Evolutionary conservation across 2,888 invertebrate species (phyloP), one percentile per base, ranked within the genome.

Genomic region (Archips crataeganus): DNA sequence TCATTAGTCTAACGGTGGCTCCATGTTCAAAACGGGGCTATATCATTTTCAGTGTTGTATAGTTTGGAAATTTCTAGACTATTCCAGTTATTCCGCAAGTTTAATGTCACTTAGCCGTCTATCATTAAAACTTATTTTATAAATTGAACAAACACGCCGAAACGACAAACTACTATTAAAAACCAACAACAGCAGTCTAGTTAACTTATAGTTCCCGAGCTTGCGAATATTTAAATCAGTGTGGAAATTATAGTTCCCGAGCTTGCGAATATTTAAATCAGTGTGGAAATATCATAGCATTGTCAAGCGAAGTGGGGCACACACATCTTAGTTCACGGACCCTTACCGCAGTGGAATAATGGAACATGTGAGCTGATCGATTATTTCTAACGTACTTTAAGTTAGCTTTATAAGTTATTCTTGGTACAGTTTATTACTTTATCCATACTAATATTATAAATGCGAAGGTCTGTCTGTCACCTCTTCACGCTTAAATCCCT

Each of bases 131-230:
- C 32, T 23, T 11, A 57, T 57, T 57, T 57, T n/a, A 57, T 32
- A 57, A 57, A 32, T 10, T 32, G 5, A n/a, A 54, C 54, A 10
- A 32, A 57, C 57, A 57, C 11, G 11, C 1, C 32, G 32, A 10
- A 23, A 32, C 32, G 57, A 57, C 32, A 57, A 57, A 57, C 57
- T 32, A 57, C 23, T 57, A 57, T 57, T 57, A 57, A 57, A 51
- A 57, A 57, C 57, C 32, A 57, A 57, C 32, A 57, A 57, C 57
- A 11, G 57, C 11, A 32, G 32, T 57, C 32, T 23, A 54, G 57
- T 32, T 57, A 57, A 57, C 32, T 57, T 32, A 57, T 11, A 57
- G 57, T 57, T 32, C 15, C 13, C 15, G 23, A 57, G 32, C 57
- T 32, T 57, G 57, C 32, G 57, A 57, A 32, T 57, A 10, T 57